These are phyloP conservation scores for Leptobrachium ailaonicum DNA, from an alignment of 2,113 vertebrate species.

Conservation along the genomic window DNA sequence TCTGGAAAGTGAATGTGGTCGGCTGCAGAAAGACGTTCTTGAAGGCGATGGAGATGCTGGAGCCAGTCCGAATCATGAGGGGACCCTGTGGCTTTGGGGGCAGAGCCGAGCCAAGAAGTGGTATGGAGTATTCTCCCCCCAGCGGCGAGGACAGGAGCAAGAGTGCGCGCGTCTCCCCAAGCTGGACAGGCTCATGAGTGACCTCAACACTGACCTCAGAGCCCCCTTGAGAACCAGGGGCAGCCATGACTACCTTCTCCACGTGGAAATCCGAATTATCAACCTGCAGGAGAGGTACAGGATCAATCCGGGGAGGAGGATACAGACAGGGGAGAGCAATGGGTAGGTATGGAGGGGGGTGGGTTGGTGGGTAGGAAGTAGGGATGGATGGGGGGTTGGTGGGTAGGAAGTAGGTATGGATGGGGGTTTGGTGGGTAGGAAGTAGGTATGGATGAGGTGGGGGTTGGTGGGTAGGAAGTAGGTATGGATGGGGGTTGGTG, in stretches of 20 bases:
- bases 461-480: too few species aligned
- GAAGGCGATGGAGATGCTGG: conserved; percentile 75
- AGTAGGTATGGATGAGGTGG: too few species aligned
- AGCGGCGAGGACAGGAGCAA: conserved; percentile 67
- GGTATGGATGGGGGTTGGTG: too few species aligned
- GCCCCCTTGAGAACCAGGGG: conserved; percentile 66
- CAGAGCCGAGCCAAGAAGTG: conserved; percentile 70
- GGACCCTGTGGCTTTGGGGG: conserved; percentile 81
- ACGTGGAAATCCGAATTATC: conserved; percentile 72
- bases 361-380: too few species aligned
- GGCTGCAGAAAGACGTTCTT: conserved; percentile 80
- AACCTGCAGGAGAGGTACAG: conserved; percentile 58
- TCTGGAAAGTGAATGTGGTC: conserved; percentile 65
- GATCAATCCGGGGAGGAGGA: neutral
- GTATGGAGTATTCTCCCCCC: conserved; percentile 75
- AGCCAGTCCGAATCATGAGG: conserved; percentile 65
- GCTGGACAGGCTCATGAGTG: conserved; percentile 76
- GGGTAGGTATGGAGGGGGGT: too few species aligned
- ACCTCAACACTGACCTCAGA: conserved; percentile 74
- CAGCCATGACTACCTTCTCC: conserved; percentile 61
- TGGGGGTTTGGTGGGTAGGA: too few species aligned
- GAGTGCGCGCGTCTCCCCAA: conserved; percentile 70
- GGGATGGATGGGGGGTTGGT: too few species aligned
- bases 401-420: too few species aligned
- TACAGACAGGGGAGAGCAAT: too few species aligned